Evolutionary conservation across 1,140 invertebrate genomes (phyloP).

Genomic region (Eumeta japonica): DNA sequence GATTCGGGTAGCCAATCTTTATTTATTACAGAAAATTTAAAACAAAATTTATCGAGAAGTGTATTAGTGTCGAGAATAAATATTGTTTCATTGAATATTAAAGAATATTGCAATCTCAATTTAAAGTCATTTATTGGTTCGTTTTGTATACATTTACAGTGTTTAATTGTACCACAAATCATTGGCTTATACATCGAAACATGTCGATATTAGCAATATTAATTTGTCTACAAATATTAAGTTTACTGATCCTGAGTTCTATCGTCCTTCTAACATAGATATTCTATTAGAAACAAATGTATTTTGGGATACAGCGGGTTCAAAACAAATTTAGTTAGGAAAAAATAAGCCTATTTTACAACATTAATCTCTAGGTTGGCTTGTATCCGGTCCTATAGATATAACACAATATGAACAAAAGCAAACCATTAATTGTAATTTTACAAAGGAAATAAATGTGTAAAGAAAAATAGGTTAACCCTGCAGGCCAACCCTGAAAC

Average conservation of each 20-base stretch:
- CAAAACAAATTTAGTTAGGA: neutral
- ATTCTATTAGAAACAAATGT: neutral
- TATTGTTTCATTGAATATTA: neutral
- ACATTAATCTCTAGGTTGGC: too few relatives aligned
- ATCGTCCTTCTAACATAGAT: too few relatives aligned
- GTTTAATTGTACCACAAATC: neutral
- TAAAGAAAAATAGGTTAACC: too few relatives aligned
- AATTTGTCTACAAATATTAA: neutral
- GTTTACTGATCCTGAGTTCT: neutral
- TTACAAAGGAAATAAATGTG: too few relatives aligned
- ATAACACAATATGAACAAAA: too few relatives aligned
- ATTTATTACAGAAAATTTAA: constrained; percentile 1
- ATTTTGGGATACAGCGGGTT: neutral
- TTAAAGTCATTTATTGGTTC: too few relatives aligned
- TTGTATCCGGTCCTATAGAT: too few relatives aligned
- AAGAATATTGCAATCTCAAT: neutral
- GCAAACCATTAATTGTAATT: too few relatives aligned
- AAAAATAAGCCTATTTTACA: constrained; percentile 1
- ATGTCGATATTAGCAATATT: neutral
- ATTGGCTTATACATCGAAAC: neutral
- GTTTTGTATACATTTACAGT: neutral
- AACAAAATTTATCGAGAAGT: neutral
- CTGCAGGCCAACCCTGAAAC: too few relatives aligned
- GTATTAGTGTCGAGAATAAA: constrained; percentile 1
- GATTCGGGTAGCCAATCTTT: neutral